Evolutionary conservation across 2,888 invertebrate genomes (phyloP).

Genomic region (Chymomyza fuscimana): DNA sequence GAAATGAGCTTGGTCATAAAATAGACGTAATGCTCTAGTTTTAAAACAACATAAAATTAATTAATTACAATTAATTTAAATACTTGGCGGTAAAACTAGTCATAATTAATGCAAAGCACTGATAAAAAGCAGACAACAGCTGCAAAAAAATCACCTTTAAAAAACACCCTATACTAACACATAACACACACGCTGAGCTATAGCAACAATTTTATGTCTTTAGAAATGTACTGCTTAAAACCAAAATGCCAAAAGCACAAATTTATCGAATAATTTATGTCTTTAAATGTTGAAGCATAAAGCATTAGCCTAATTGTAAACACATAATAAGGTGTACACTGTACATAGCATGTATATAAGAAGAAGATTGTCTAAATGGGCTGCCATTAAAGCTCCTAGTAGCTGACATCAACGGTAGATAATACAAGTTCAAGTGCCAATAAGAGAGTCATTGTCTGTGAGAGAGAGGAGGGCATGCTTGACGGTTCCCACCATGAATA

Average conservation of each 20-base stretch:
- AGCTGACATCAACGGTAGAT: not conserved
- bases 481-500: constrained; percentile 52
- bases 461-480: constrained; percentile 41
- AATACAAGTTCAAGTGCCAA: constrained; percentile 15
- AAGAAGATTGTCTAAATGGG: not conserved
- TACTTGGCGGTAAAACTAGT: no score
- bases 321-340: not conserved
- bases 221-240: not conserved
- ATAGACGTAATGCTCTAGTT: no score
- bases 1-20: no score
- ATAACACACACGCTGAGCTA: no score
- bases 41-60: no score
- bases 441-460: constrained; percentile 3
- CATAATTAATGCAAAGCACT: no score
- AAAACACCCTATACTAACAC: no score
- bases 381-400: constrained; percentile 13
- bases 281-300: not conserved
- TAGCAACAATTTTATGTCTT: not conserved
- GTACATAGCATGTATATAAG: not conserved
- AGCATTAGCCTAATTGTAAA: not conserved
- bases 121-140: not conserved
- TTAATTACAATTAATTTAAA: no score
- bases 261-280: not conserved
- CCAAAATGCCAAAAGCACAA: not conserved
- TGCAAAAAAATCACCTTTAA: not conserved